Evolutionary conservation across 2,888 invertebrate genomes (phyloP).

Genomic region (Anorthoa munda): DNA sequence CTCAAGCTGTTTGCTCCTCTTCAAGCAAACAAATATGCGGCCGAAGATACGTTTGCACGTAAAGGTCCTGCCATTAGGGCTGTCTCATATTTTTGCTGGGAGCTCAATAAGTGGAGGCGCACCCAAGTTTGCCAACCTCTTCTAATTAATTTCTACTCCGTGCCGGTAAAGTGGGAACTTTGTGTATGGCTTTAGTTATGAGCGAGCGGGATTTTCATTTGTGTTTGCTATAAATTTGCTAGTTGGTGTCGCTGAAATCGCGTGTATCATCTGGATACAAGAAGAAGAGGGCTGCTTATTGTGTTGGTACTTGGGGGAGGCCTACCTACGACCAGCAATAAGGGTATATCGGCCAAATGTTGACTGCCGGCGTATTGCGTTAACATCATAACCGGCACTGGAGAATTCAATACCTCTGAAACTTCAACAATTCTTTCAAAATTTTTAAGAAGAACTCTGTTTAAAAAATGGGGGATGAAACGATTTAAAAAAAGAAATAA

Average conservation of each 20-base stretch:
- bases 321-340: no score
- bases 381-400: no score
- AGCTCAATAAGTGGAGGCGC: conserved; percentile 86
- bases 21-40: conserved; percentile 57
- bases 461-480: no score
- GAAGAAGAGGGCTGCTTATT: background rate
- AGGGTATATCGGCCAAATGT: no score
- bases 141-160: conserved; percentile 89
- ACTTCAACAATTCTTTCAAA: no score
- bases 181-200: conserved; percentile 63
- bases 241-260: no score
- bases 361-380: no score
- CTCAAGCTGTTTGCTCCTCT: conserved; percentile 50
- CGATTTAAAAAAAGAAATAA: no score
- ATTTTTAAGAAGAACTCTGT: no score
- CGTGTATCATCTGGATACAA: no score
- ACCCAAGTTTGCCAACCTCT: conserved; percentile 87
- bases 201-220: conserved; percentile 11
- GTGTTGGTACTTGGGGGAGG: no score
- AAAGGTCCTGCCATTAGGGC: conserved; percentile 70
- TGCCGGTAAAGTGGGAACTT: conserved; percentile 82
- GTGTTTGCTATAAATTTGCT: background rate
- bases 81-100: conserved; percentile 87
- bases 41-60: conserved; percentile 63
- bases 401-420: no score